Evolutionary conservation across 2,797 vertebrate species (phyloP).

Genomic region (Malurus splendens): DNA sequence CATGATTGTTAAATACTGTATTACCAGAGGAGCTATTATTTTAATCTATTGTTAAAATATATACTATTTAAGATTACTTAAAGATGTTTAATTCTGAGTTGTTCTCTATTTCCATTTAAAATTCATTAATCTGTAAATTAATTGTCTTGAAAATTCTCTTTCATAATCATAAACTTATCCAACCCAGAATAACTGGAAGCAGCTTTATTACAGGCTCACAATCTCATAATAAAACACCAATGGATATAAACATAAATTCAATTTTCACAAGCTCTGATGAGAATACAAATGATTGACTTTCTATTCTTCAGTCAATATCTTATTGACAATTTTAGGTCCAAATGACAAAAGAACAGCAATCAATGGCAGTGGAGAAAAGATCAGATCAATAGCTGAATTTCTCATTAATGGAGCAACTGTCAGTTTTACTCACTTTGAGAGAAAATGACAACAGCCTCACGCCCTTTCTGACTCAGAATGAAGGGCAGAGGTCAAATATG

Average conservation of each 20-base stretch:
- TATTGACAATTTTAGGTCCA: slow-evolving; percentile 38
- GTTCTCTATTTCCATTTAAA: not conserved
- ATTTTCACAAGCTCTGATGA: not conserved
- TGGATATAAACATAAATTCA: slow-evolving; percentile 23
- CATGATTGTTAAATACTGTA: not conserved
- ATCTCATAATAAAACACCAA: not conserved
- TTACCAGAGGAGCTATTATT: not conserved
- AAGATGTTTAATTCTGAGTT: not conserved
- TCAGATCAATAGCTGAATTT: slow-evolving; percentile 59
- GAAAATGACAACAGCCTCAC: slow-evolving; percentile 6
- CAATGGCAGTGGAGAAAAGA: slow-evolving; percentile 31
- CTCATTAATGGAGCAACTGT: slow-evolving; percentile 55
- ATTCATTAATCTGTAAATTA: not conserved
- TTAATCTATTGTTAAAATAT: not conserved
- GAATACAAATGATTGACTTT: slow-evolving; percentile 54
- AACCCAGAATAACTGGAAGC: not conserved
- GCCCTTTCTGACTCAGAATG: slow-evolving; percentile 47
- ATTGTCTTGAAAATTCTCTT: not conserved
- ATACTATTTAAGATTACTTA: not conserved
- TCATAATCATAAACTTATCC: not conserved
- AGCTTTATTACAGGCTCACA: not conserved
- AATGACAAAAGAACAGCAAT: slow-evolving; percentile 45
- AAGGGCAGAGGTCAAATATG: slow-evolving; percentile 65
- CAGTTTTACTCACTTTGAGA: slow-evolving; percentile 62
- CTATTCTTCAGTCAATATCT: slow-evolving; percentile 43